Conservation (phyloP, 2,797 vertebrate genomes). For the Potorous gilbertii region DNA sequence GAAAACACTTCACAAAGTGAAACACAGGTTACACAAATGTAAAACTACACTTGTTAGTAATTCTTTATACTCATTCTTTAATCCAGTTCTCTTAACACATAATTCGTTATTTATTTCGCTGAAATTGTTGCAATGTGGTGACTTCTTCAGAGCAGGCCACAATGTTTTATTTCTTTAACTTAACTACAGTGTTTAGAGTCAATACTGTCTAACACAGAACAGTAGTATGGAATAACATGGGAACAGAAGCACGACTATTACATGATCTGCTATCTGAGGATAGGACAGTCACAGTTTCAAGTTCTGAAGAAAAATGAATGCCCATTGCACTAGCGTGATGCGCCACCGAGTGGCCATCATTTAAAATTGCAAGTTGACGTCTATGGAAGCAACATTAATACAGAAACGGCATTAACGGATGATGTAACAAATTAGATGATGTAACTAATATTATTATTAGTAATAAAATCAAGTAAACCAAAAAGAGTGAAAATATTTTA, state of each 20-base stretch:
- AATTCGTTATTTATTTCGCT: slow-evolving; percentile 43
- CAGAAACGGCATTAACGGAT: slow-evolving; percentile 19
- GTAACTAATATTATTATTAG: background rate
- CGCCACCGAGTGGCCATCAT: slow-evolving; percentile 82
- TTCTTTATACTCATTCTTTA: background rate
- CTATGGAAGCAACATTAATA: slow-evolving; percentile 8
- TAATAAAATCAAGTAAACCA: background rate
- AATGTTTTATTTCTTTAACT: background rate
- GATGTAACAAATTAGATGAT: background rate
- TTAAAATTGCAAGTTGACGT: slow-evolving; percentile 71
- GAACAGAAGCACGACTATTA: background rate
- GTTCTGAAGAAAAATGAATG: slow-evolving; percentile 33
- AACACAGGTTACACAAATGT: background rate
- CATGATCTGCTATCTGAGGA: background rate
- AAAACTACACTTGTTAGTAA: background rate
- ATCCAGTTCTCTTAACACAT: background rate
- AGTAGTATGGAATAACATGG: slow-evolving; percentile 1
- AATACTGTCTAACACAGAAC: slow-evolving; percentile 24
- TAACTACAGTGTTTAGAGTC: slow-evolving; percentile 4
- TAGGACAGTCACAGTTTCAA: slow-evolving; percentile 22
- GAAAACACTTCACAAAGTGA: background rate
- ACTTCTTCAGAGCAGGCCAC: background rate
- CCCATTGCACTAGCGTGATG: slow-evolving; percentile 67
- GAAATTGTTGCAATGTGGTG: slow-evolving; percentile 28
- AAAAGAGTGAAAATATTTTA: background rate